Evolutionary conservation across 2,113 vertebrate genomes (phyloP).

Genomic region (Corythoichthys intestinalis): DNA sequence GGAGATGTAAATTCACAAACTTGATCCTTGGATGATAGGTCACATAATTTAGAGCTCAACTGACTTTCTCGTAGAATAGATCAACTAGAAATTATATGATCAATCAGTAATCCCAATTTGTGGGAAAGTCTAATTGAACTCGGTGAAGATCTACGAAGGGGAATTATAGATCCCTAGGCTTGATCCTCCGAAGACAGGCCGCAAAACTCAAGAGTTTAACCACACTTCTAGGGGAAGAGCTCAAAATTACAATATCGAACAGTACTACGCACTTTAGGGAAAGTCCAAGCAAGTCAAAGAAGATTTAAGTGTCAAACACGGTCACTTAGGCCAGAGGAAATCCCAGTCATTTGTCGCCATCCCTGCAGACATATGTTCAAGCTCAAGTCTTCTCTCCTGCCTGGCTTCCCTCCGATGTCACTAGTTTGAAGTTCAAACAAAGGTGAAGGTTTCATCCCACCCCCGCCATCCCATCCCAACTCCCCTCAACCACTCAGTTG

Average conservation of each 20-base stretch:
- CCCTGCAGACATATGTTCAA: constrained; percentile 65
- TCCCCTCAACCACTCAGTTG: constrained; percentile 35
- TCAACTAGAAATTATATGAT: not conserved
- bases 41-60: not conserved
- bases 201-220: not conserved
- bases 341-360: constrained; percentile 63
- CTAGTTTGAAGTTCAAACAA: constrained; percentile 60
- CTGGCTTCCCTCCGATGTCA: constrained; percentile 26
- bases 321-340: constrained; percentile 58
- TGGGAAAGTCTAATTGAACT: not conserved
- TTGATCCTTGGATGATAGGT: not conserved
- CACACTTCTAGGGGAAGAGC: not conserved
- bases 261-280: not conserved
- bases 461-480: constrained; percentile 6
- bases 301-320: constrained; percentile 39
- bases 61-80: not conserved
- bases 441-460: constrained; percentile 58
- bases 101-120: not conserved
- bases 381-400: constrained; percentile 58
- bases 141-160: not conserved
- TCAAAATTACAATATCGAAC: not conserved
- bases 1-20: not conserved
- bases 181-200: not conserved
- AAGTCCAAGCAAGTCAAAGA: not conserved
- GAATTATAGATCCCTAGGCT: not conserved